Evolutionary conservation across 2,113 vertebrate species (phyloP).

Genomic region (Pontoporia blainvillei): DNA sequence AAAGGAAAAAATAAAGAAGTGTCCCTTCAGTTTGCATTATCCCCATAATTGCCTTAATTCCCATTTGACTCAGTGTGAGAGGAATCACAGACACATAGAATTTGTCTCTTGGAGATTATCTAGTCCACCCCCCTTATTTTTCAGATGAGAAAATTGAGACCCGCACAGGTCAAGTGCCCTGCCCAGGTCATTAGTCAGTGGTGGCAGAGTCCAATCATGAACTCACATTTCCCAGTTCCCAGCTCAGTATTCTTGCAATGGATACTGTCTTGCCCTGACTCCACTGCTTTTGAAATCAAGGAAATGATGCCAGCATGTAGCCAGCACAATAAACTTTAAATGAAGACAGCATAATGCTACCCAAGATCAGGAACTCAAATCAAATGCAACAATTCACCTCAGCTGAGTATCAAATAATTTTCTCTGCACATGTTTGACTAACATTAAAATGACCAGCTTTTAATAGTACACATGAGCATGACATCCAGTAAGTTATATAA

Average conservation of each 20-base stretch:
- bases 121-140: constrained; percentile 12
- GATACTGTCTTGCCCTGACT: not conserved
- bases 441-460: not conserved
- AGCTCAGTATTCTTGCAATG: not conserved
- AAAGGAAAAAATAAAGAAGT: not conserved
- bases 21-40: not conserved
- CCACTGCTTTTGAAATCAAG: not conserved
- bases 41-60: constrained; percentile 35
- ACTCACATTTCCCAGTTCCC: not conserved
- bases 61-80: constrained; percentile 32
- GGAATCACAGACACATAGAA: constrained; percentile 28
- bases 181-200: not conserved
- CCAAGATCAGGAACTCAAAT: not conserved
- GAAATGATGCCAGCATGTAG: not conserved
- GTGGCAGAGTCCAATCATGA: not conserved
- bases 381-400: not conserved
- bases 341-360: not conserved
- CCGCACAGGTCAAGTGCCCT: not conserved
- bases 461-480: not conserved
- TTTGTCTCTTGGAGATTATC: constrained; percentile 46
- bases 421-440: not conserved
- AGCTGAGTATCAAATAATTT: not conserved
- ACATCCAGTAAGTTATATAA: not conserved
- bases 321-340: not conserved
- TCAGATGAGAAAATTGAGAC: constrained; percentile 30